These are phyloP conservation scores for Melanostoma scalare DNA, from an alignment of 2,888 invertebrate species.

Conservation along the genomic window DNA sequence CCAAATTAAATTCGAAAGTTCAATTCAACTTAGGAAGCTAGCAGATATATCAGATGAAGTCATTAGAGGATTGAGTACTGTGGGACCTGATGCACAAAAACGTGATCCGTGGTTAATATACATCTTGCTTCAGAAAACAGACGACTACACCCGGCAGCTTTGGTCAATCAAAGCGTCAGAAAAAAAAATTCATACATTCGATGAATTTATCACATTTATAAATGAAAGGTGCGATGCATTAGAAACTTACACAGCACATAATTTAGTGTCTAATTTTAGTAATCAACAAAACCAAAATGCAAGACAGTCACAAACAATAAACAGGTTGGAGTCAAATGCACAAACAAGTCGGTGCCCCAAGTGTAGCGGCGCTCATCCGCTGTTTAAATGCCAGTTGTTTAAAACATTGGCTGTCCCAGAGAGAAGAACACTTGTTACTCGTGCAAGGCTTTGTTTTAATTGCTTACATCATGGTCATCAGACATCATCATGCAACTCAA, in stretches of 20 bases:
- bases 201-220: slow-evolving; percentile 7
- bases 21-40: slow-evolving; percentile 9
- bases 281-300: too few species aligned
- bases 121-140: slow-evolving; percentile 7
- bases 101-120: slow-evolving; percentile 29
- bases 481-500: too few species aligned
- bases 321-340: too few species aligned
- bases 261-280: too few species aligned
- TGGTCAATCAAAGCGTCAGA: neutral
- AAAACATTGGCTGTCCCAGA: too few species aligned
- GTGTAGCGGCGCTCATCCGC: too few species aligned
- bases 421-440: too few species aligned
- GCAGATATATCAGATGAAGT: slow-evolving; percentile 24
- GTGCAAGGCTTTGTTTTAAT: too few species aligned
- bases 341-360: too few species aligned
- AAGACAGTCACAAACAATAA: too few species aligned
- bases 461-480: too few species aligned
- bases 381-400: too few species aligned
- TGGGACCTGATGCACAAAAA: slow-evolving; percentile 18
- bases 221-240: slow-evolving; percentile 18
- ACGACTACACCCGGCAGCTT: slow-evolving; percentile 5
- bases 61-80: neutral
- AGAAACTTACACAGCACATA: neutral
- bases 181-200: slow-evolving; percentile 7
- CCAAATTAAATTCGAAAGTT: neutral